Evolutionary conservation across 2,888 invertebrate genomes (phyloP), one percentile per base, ranked within the genome.

Genomic region (Lissocephala sabroskyi): DNA sequence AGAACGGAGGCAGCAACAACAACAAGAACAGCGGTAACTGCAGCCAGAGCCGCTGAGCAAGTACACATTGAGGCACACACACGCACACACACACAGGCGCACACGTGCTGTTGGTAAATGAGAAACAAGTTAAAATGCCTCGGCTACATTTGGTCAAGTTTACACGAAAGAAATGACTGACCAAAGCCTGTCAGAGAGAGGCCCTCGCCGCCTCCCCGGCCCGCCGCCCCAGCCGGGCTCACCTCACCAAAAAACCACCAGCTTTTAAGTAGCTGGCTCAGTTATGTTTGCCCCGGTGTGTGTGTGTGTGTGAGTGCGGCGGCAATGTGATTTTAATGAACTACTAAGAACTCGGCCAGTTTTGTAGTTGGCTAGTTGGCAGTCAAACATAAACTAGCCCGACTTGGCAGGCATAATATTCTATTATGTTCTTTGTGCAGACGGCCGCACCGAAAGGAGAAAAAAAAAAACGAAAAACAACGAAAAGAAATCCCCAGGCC

Each of bases 81-180:
- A n/a, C n/a, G n/a, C n/a, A n/a, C n/a, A n/a, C n/a, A n/a, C n/a
- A n/a, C n/a, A n/a, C n/a, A n/a, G n/a, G n/a, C n/a, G 11, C 42
- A 19, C 46, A 46, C 9, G 41, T 44, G 47, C n/a, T 11, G 28
- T 44, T 46, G 45, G 53, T 70, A 70, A 66, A 68, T 59, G 62
- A 55, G 56, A 70, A 71, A 75, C 71, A 67, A 74, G 71, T 71
- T 74, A 45, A 65, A 63, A 67, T 73, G 71, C 63, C 68, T 75
- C 59, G 47, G 61, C 73, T 62, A 62, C 75, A 67, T 71, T 75
- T 73, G 73, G 73, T 67, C 67, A 70, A 67, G 71, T 59, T 75
- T 67, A 71, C 64, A 66, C 56, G 59, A 59, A 39, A 49, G 46
- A 44, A 44, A 49, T 37, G 49, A 43, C 33, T 18, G 29, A 44